These are phyloP conservation scores for Pelochelys cantorii DNA, from an alignment of 2,797 vertebrate species.

Conservation along the genomic window DNA sequence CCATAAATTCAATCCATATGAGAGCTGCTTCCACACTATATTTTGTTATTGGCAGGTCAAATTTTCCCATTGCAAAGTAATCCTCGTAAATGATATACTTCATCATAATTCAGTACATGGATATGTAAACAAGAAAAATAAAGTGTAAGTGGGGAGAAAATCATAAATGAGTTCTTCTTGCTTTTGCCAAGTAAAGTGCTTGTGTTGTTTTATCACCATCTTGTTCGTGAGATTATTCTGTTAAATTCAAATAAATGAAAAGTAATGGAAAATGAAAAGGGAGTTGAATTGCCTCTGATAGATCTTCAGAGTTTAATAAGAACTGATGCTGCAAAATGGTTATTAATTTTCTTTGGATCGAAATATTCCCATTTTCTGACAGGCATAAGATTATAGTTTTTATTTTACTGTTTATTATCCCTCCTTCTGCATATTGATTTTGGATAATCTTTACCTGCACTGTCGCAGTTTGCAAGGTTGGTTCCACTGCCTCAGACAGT, in stretches of 20 bases:
- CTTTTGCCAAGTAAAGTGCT: slow-evolving; percentile 29
- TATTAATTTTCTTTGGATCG: slow-evolving; percentile 55
- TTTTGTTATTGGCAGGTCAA: slow-evolving; percentile 13
- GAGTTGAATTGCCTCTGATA: not conserved
- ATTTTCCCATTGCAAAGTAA: not conserved
- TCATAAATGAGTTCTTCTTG: slow-evolving; percentile 9
- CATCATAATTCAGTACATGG: slow-evolving; percentile 7
- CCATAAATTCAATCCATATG: not conserved
- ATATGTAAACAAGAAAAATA: slow-evolving; percentile 20
- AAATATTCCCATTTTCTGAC: slow-evolving; percentile 16
- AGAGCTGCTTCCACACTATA: not conserved
- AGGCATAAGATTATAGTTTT: not conserved
- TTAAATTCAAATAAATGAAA: slow-evolving; percentile 60
- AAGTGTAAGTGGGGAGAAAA: slow-evolving; percentile 3
- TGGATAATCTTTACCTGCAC: not conserved
- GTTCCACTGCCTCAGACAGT: not conserved
- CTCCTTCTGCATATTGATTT: not conserved
- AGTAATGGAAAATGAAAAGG: slow-evolving; percentile 50
- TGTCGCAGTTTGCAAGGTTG: not conserved
- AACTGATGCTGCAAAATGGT: not conserved
- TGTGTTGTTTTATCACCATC: slow-evolving; percentile 32
- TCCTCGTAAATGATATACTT: slow-evolving; percentile 18
- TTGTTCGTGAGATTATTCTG: slow-evolving; percentile 18
- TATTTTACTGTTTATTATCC: slow-evolving; percentile 32
- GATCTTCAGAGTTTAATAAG: slow-evolving; percentile 38